Evolutionary conservation across 1,140 invertebrate genomes (phyloP).

Genomic region (Atta texana): DNA sequence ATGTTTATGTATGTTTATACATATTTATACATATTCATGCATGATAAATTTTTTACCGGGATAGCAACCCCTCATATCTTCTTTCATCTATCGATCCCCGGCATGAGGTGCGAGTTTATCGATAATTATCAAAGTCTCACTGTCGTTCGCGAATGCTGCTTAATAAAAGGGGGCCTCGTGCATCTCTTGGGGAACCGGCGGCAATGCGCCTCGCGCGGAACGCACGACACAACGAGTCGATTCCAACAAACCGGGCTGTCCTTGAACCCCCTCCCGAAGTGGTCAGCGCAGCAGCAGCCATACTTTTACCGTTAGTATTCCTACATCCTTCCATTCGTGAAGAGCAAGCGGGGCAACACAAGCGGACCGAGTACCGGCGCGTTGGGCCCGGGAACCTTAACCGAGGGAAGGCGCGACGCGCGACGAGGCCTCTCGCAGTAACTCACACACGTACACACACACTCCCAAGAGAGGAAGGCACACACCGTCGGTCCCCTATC

Average conservation of each 20-base stretch:
- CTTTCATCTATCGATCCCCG: neutral
- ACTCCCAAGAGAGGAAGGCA: slow-evolving; percentile 61
- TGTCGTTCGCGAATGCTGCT: neutral
- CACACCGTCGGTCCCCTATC: slow-evolving; percentile 49
- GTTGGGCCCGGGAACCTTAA: slow-evolving; percentile 25
- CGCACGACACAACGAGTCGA: slow-evolving; percentile 45
- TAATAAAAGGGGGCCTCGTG: slow-evolving; percentile 31
- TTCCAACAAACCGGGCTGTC: slow-evolving; percentile 74
- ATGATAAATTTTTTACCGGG: too few relatives aligned
- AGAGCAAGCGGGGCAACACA: slow-evolving; percentile 65
- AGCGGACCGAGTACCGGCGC: slow-evolving; percentile 21
- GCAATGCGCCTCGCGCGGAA: slow-evolving; percentile 46
- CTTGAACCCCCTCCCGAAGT: slow-evolving; percentile 81
- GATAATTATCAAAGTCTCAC: slow-evolving; percentile 37
- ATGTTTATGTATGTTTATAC: too few relatives aligned
- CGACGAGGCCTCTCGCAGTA: slow-evolving; percentile 65
- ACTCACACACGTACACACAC: slow-evolving; percentile 65
- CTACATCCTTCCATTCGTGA: slow-evolving; percentile 83
- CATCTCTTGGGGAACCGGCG: slow-evolving; percentile 30
- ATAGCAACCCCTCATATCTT: neutral
- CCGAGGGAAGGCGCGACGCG: slow-evolving; percentile 52
- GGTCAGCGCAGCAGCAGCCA: slow-evolving; percentile 70
- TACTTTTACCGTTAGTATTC: slow-evolving; percentile 86
- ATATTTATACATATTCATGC: too few relatives aligned
- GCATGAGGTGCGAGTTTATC: neutral